Conservation (phyloP, 2,888 invertebrate species). For the Neria commutata region DNA sequence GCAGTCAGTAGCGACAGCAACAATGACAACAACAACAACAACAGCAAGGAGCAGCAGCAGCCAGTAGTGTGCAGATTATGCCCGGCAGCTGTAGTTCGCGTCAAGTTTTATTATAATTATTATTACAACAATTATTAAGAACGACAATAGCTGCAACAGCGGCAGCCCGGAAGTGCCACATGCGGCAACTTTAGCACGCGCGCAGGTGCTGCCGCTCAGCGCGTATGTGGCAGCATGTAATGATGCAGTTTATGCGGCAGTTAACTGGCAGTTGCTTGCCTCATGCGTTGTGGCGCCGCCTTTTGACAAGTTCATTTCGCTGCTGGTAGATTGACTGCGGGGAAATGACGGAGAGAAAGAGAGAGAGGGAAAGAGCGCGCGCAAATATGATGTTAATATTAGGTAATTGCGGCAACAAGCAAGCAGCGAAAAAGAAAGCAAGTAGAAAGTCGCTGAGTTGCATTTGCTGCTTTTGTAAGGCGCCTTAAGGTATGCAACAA, state of each 20-base stretch:
- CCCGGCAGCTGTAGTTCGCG: slow-evolving; percentile 10
- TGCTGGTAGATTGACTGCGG: too few relatives aligned
- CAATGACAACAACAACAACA: neutral
- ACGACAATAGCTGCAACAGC: slow-evolving; percentile 12
- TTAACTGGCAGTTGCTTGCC: too few relatives aligned
- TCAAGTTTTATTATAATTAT: slow-evolving; percentile 53
- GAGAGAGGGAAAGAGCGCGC: too few relatives aligned
- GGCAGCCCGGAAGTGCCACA: neutral
- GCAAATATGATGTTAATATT: too few relatives aligned
- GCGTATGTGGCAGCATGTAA: neutral
- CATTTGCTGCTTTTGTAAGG: too few relatives aligned
- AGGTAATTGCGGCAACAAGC: too few relatives aligned
- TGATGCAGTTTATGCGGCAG: neutral
- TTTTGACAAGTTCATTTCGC: neutral
- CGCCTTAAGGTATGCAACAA: neutral
- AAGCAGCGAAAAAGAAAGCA: too few relatives aligned
- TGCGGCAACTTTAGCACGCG: neutral
- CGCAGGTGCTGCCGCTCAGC: neutral
- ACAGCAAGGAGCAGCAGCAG: neutral
- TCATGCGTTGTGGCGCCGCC: too few relatives aligned
- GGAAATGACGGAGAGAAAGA: too few relatives aligned
- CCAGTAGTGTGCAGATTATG: neutral
- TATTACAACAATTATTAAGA: slow-evolving; percentile 52
- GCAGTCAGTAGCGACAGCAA: too few relatives aligned
- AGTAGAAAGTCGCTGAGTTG: too few relatives aligned